phyloP scores from a whole-genome alignment of 2,113 vertebrate genomes.

The Suncus etruscus region DNA sequence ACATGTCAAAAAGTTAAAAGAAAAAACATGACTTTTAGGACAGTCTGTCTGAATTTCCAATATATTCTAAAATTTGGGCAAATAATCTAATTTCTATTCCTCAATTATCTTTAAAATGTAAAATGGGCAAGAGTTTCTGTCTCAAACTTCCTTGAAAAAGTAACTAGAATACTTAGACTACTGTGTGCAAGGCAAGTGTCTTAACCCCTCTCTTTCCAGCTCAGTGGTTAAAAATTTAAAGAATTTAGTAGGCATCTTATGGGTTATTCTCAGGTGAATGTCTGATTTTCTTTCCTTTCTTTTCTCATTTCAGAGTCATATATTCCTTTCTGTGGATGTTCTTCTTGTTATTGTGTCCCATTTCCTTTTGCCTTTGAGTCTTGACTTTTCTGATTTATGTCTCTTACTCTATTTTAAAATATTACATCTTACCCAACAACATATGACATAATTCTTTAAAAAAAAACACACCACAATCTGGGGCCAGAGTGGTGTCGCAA shows the following conservation, averaged over 20 bases:
- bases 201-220: background rate
- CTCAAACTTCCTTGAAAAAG: background rate
- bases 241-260: background rate
- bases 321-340: background rate
- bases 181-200: no score
- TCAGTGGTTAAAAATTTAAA: constrained; percentile 23
- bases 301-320: background rate
- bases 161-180: background rate
- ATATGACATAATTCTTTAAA: background rate
- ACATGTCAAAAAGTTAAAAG: background rate
- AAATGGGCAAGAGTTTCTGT: background rate
- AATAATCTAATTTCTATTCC: background rate
- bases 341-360: background rate
- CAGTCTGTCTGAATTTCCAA: background rate
- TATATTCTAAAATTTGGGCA: constrained; percentile 11
- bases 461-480: no score
- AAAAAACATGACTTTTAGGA: background rate
- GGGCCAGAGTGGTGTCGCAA: no score
- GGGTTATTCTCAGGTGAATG: background rate
- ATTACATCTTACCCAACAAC: background rate
- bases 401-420: background rate
- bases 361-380: background rate
- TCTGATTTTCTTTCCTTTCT: background rate
- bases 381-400: background rate
- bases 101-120: constrained; percentile 25